Conservation (phyloP, 2,888 invertebrate species). For the Chrysolina americana region DNA sequence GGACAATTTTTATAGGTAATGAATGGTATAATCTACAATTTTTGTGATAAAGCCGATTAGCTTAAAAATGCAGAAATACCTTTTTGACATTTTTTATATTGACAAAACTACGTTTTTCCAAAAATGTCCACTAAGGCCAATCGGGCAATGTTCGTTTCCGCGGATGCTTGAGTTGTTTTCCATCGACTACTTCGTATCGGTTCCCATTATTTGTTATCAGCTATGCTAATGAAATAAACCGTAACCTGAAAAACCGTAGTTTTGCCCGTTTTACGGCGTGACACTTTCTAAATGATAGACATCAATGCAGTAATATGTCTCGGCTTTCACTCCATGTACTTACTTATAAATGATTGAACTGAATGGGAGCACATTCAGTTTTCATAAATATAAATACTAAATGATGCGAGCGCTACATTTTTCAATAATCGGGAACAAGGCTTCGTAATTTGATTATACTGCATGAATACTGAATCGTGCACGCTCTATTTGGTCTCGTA, state of each 20-base stretch:
- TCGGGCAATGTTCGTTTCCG: too few species aligned
- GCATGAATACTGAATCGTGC: background rate
- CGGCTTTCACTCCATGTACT: background rate
- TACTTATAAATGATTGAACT: background rate
- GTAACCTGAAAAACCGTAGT: slow-evolving; percentile 14
- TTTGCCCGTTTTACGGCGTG: background rate
- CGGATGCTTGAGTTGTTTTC: too few species aligned
- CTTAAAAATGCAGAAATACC: too few species aligned
- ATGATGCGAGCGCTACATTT: slow-evolving; percentile 13
- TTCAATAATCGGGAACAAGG: slow-evolving; percentile 14
- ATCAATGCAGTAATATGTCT: slow-evolving; percentile 13
- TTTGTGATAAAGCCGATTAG: too few species aligned
- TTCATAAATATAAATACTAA: slow-evolving; percentile 15
- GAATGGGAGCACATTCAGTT: slow-evolving; percentile 12
- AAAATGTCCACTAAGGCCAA: too few species aligned
- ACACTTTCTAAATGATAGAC: slow-evolving; percentile 14
- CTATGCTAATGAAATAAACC: background rate
- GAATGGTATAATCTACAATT: too few species aligned
- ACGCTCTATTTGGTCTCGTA: slow-evolving; percentile 13
- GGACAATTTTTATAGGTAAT: too few species aligned
- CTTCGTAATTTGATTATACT: slow-evolving; percentile 15
- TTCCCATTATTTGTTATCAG: background rate
- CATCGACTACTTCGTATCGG: too few species aligned
- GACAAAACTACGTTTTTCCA: too few species aligned
- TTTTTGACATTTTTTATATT: too few species aligned